These are phyloP conservation scores for Bilobella aurantiaca DNA, from an alignment of 1,140 invertebrate species.

Conservation along the genomic window DNA sequence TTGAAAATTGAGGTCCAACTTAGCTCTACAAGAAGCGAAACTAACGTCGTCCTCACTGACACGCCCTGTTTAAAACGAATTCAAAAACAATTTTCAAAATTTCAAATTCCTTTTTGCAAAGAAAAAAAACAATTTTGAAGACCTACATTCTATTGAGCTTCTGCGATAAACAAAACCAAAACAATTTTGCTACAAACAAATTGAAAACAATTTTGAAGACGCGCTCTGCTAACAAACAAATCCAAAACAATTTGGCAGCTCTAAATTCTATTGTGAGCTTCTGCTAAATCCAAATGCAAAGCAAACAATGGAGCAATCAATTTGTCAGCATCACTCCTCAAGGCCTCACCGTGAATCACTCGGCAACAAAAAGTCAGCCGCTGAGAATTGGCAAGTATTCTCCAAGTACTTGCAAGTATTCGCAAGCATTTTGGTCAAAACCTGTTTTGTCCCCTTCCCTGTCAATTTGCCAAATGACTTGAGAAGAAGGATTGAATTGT, in stretches of 20 bases:
- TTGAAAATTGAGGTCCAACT: slow-evolving; percentile 25
- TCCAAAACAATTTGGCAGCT: not conserved
- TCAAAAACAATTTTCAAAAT: not conserved
- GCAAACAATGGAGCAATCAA: no score
- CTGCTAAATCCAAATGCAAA: no score
- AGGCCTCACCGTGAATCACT: no score
- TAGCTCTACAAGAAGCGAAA: slow-evolving; percentile 23
- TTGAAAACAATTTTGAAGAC: not conserved
- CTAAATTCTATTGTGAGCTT: not conserved
- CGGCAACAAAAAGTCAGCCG: no score
- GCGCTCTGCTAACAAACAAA: not conserved
- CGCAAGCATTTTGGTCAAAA: not conserved
- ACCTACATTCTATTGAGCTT: not conserved
- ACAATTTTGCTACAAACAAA: no score
- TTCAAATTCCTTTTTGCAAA: not conserved
- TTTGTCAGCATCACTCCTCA: no score
- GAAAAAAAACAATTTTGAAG: not conserved
- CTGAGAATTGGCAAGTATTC: not conserved
- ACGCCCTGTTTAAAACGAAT: slow-evolving; percentile 18
- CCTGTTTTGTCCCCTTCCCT: no score
- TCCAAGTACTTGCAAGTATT: not conserved
- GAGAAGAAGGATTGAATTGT: not conserved
- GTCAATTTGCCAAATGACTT: no score
- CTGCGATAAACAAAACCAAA: not conserved
- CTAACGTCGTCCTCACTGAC: slow-evolving; percentile 32